These are phyloP conservation scores for Limnephilus lunatus DNA, from an alignment of 2,888 invertebrate genomes.

Conservation along the genomic window DNA sequence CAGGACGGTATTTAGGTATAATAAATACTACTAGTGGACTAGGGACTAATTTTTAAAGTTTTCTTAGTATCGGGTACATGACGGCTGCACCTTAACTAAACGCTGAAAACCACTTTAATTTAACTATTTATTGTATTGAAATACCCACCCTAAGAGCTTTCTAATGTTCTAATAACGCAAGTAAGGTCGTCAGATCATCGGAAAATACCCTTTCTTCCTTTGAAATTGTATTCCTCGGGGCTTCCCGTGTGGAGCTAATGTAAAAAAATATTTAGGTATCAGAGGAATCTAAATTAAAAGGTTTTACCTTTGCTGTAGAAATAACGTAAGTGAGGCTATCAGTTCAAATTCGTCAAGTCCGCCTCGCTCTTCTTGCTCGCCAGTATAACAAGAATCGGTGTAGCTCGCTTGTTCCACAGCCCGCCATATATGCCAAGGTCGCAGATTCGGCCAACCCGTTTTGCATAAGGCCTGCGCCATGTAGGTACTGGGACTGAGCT, in stretches of 20 bases:
- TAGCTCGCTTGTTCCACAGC: neutral
- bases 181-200: neutral
- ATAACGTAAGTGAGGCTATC: neutral
- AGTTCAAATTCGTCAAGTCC: neutral
- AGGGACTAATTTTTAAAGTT: no score
- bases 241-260: no score
- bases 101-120: no score
- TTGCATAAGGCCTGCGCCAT: slow-evolving; percentile 27
- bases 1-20: no score
- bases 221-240: neutral
- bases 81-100: no score
- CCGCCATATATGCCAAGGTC: slow-evolving; percentile 58
- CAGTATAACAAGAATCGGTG: neutral
- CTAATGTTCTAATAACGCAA: neutral
- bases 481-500: neutral
- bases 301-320: neutral
- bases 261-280: neutral
- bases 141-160: no score
- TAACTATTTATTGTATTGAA: no score
- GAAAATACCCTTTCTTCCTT: neutral
- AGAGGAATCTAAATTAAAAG: neutral
- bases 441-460: slow-evolving; percentile 44
- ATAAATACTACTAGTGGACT: no score
- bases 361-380: neutral
- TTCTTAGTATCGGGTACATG: no score